Evolutionary conservation across 2,113 vertebrate genomes (phyloP), one percentile per base, ranked within the genome.

Genomic region (Heliornis fulica): DNA sequence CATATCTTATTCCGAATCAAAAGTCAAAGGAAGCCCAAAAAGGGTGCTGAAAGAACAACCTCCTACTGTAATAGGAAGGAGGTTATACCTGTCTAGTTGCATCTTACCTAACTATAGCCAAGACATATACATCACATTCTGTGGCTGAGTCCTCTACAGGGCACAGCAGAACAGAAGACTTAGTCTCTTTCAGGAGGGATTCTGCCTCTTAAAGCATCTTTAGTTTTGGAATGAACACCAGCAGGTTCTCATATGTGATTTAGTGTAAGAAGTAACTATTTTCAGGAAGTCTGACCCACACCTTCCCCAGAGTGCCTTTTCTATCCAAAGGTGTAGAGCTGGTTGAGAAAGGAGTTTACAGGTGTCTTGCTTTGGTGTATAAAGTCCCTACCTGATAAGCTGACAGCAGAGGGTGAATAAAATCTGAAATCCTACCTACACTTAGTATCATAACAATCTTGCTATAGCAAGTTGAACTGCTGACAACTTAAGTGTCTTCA

Each of bases 81-180:
- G 87, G 40, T 45, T 34, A 60, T 21, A 60, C 19, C 71, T 38
- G 15, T 23, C n/a, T 29, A 57, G 41, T 26, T 51, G 21, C 16
- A 40, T 29, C 56, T 65, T 60, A 53, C 20, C 11, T 26, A 80
- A 31, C 28, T 68, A 78, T 17, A 87, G 71, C 9, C 34, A 69
- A 59, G 23, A 48, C 17, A 32, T 0, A 3, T 10, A 70, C 0
- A 1, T 8, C 28, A 21, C 25, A 32, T 60, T 75, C n/a, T 56
- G 26, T 26, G 54, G 31, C 19, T 11, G 19, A 46, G 50, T 17
- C 19, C 50, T 50, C 56, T 43, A 13, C 28, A 64, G 11, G 15
- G 53, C 41, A 68, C 21, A 86, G 28, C 15, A 46, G 36, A 86
- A 86, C 2, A 76, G 6, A 63, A 32, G 20, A 54, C 38, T 54